Conservation (phyloP, 2,888 invertebrate species). For the Patella pellucida region DNA sequence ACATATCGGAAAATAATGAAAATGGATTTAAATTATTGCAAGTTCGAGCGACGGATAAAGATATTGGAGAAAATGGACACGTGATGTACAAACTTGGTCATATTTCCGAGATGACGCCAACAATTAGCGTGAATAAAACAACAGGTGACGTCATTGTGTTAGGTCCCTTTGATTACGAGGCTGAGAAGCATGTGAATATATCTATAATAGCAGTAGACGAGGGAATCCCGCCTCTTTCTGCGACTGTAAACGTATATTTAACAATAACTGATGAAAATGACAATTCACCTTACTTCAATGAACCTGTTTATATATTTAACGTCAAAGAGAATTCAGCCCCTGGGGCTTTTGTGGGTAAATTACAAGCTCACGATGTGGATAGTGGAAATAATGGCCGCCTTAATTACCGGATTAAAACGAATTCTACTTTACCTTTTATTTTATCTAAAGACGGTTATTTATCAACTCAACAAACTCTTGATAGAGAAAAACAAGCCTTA, state of each 20-base stretch:
- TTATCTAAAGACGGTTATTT: not conserved
- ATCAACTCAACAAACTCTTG: not conserved
- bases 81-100: not conserved
- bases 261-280: constrained; percentile 6
- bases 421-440: not conserved
- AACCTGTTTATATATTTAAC: constrained; percentile 9
- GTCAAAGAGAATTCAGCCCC: constrained; percentile 1
- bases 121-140: not conserved
- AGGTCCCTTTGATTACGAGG: not conserved
- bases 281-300: constrained; percentile 2
- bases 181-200: not conserved
- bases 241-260: not conserved
- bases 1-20: not conserved
- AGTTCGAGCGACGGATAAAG: not conserved
- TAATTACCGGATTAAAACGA: not conserved
- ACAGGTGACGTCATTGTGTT: constrained; percentile 7
- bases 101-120: not conserved
- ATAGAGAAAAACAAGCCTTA: not conserved
- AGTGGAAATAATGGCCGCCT: constrained; percentile 1
- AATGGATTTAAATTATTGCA: not conserved
- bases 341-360: not conserved
- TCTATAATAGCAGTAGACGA: not conserved
- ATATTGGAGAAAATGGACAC: not conserved
- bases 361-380: not conserved
- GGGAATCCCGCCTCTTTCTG: not conserved